phyloP scores from a whole-genome alignment of 2,113 vertebrate genomes.

The Caracal caracal region DNA sequence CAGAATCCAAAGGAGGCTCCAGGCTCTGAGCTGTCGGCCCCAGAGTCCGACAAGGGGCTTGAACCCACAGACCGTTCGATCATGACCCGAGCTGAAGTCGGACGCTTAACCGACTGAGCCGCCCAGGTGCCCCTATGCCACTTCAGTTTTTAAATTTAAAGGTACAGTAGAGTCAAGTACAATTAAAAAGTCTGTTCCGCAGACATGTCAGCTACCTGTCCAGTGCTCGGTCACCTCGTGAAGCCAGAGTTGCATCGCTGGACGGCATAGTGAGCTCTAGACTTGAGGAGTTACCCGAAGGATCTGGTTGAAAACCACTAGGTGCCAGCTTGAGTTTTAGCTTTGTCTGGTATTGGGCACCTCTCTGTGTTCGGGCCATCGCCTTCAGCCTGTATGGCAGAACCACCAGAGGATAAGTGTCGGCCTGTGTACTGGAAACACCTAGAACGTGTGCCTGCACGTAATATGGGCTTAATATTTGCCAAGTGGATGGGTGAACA shows the following conservation, averaged over 20 bases:
- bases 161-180: background rate
- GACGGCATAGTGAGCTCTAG: background rate
- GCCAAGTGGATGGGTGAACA: background rate
- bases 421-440: background rate
- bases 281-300: background rate
- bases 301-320: background rate
- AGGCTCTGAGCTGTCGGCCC: too few relatives aligned
- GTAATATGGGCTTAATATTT: background rate
- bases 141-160: background rate
- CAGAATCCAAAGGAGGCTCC: too few relatives aligned
- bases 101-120: too few relatives aligned
- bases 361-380: accelerated
- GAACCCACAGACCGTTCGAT: too few relatives aligned
- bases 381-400: background rate
- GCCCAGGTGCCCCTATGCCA: too few relatives aligned
- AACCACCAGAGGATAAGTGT: accelerated
- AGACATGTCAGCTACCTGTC: background rate
- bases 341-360: background rate
- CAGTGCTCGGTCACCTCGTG: background rate
- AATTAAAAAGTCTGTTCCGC: background rate
- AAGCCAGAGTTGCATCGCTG: accelerated
- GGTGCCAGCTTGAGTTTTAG: background rate
- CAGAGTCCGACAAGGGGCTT: too few relatives aligned
- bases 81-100: too few relatives aligned
- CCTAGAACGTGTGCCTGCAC: accelerated